Base-by-base conservation (phyloP, 2,888 invertebrate species). In the Tipula unca region DNA sequence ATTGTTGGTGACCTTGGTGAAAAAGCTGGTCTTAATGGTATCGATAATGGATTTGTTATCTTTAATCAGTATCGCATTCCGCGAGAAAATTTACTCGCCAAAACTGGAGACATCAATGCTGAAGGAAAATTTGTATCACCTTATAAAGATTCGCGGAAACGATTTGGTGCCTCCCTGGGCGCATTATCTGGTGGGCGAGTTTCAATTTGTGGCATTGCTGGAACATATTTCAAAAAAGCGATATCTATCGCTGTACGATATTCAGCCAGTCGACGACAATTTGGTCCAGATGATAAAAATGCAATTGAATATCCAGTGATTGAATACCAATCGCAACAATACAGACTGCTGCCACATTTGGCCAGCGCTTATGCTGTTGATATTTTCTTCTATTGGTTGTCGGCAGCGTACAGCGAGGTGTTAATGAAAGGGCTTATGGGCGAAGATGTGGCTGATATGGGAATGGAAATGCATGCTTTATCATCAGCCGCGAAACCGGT, bases 281-380 rank as follows among this genome's bases (percentile, higher is more conserved):
- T 98, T 90, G 98, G 97, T 0, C 95, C 96, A 0, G 93, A 94
- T 3, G 92, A 93, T 13, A 88, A 88, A 2, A 89, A 91, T 1
- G 89, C 91, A 6, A 93, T 93, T 86, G 98, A 99, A 90, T 92
- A 94, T 87, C 95, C 98, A 0, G 95, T 99, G 0, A 90, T 99
- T 87, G 98, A 98, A 89, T 99, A 99, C 90, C 98, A 97, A 90
- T 93, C 96, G 69, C 97, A 97, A 94, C 96, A 96, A 93, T 94
- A 95, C 89, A 93, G 96, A 1, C 89, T 97, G 10, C 90, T 97
- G 85, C 96, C 97, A 0, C 94, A 95, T 89, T 88, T 97, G 87
- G 95, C 96, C 0, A 93, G 94, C 0, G 91, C 93, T 0, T 95
- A 93, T 88, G 94, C 94, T 0, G 88, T 94, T 88, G 92, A 93